Evolutionary conservation across 2,113 vertebrate species (phyloP), one percentile per base, ranked within the genome.

Genomic region (Desmodus rotundus): DNA sequence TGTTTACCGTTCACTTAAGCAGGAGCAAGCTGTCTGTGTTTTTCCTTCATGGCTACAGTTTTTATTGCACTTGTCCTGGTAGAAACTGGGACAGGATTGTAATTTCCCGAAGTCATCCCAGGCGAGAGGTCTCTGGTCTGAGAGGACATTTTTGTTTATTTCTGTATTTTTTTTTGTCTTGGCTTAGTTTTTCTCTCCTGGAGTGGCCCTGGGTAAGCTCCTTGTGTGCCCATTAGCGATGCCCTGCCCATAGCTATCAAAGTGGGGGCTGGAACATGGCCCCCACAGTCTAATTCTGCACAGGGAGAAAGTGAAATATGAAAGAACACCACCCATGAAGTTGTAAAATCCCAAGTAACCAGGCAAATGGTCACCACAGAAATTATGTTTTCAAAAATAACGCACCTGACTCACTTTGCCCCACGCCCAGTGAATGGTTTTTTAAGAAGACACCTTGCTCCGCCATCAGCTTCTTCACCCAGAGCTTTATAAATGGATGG

Each of bases 31-130:
- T 28, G 26, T 95, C 97, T 96, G 68, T 96, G 96, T 96, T 98
- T 97, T 96, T 43, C 47, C 92, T 97, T 95, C 95, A 61, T 94
- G 96, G 96, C 96, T 97, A 24, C 0, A 0, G 24, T 94, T 93
- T 97, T 92, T 97, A 96, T 93, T 97, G 65, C 89, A 33, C 96
- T 95, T 97, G 81, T 84, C 91, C 92, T 89, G 90, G 72, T 88
- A 96, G 90, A 80, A 94, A 80, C 91, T 86, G 0, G 3, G 67
- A 89, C 45, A 0, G 0, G 58, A 45, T 96, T 80, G 82, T 93
- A 97, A 88, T 68, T 96, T 96, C 85, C 86, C 81, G 36, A 96
- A 82, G 95, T 93, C 91, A 54, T 91, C 86, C 43, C 63, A 15
- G 80, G 77, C 17, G n/a, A 67, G 43, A 92, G 58, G 70, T 63